Conservation (phyloP, 2,797 vertebrate genomes). For the Morus bassanus region DNA sequence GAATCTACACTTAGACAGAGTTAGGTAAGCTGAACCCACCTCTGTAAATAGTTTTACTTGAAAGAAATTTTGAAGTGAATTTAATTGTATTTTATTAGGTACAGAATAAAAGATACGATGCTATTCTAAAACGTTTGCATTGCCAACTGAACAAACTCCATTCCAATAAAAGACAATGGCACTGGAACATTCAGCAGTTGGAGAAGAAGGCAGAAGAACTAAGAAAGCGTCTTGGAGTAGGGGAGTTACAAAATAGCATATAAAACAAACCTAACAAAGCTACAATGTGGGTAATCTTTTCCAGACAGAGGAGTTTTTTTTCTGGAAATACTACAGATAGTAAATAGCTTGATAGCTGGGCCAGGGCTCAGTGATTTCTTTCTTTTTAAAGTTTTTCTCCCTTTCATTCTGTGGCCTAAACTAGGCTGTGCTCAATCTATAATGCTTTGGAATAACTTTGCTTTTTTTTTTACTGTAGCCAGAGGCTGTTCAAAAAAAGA, state of each 20-base stretch:
- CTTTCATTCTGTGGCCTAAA: not conserved
- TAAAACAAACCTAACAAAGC: not conserved
- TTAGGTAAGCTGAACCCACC: not conserved
- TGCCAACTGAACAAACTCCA: constrained; percentile 87
- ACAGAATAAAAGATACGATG: constrained; percentile 85
- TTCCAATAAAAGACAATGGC: constrained; percentile 77
- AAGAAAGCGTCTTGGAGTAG: constrained; percentile 62
- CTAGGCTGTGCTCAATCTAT: not conserved
- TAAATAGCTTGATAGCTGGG: not conserved
- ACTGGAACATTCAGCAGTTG: constrained; percentile 79
- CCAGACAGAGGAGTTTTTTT: not conserved
- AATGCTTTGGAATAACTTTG: not conserved
- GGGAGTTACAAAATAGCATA: not conserved
- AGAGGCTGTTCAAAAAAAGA: not conserved
- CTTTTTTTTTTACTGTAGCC: not conserved
- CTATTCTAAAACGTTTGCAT: constrained; percentile 85
- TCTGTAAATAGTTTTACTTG: not conserved
- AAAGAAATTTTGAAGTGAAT: not conserved
- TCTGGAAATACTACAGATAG: not conserved
- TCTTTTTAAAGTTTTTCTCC: not conserved
- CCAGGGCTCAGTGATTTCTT: not conserved
- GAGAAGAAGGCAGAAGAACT: constrained; percentile 80
- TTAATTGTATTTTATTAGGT: constrained; percentile 76
- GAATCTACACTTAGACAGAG: not conserved
- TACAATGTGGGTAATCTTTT: not conserved